phyloP scores from a whole-genome alignment of 1,140 invertebrate genomes.

The Pygmarrhopalites habei region DNA sequence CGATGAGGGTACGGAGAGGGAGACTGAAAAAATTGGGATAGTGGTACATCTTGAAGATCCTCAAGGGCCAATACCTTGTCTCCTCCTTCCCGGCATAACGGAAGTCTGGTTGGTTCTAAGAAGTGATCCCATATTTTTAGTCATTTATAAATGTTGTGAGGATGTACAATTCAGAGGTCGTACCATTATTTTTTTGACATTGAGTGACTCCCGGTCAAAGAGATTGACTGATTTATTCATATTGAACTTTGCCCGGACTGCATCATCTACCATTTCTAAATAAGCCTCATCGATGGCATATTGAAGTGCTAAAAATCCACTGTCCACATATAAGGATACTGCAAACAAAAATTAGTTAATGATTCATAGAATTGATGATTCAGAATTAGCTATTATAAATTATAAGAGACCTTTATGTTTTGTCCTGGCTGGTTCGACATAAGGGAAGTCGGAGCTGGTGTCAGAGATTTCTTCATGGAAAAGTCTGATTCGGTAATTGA shows the following conservation, averaged over 20 bases:
- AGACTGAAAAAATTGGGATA: slow-evolving; percentile 20
- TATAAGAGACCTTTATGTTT: not conserved
- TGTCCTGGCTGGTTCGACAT: slow-evolving; percentile 6
- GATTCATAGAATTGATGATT: not conserved
- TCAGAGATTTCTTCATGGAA: slow-evolving; percentile 8
- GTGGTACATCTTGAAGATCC: slow-evolving; percentile 11
- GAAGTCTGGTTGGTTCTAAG: not conserved
- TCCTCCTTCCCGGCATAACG: not conserved
- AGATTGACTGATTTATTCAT: too few species aligned
- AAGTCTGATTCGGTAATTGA: slow-evolving; percentile 4
- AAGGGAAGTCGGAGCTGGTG: not conserved
- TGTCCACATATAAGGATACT: slow-evolving; percentile 21
- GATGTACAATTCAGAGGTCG: not conserved
- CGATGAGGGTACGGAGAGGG: not conserved
- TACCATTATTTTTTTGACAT: not conserved
- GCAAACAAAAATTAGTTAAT: not conserved
- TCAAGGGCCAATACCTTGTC: not conserved
- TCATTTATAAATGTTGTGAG: not conserved
- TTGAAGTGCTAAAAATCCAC: slow-evolving; percentile 25
- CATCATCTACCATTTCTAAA: not conserved
- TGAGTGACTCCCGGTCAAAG: not conserved
- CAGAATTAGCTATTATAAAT: not conserved
- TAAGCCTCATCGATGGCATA: slow-evolving; percentile 17
- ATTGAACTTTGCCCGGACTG: too few species aligned
- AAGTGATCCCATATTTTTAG: too few species aligned